A percentile compares a stretch with the other conserved stretches of the same genome.
phyloP scores from a whole-genome alignment of 1,140 invertebrate species.

The Oreohelix idahoensis region DNA sequence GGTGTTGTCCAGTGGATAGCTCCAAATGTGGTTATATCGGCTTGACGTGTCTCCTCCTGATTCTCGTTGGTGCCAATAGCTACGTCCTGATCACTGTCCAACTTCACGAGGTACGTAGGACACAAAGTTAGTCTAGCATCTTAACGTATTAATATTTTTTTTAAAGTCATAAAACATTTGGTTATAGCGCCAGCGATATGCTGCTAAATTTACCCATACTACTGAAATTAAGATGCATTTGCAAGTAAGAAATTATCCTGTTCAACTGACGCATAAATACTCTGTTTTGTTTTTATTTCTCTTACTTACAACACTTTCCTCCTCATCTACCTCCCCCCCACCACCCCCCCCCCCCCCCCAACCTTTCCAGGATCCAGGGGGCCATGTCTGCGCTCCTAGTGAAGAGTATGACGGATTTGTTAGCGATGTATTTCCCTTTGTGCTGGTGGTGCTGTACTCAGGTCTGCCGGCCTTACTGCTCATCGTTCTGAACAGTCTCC shows the following conservation, averaged over 20 bases:
- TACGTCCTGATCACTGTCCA: constrained; percentile 32
- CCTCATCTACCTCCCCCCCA: too few relatives aligned
- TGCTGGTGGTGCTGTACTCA: constrained; percentile 68
- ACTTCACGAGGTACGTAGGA: constrained; percentile 22
- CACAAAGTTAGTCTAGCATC: background rate
- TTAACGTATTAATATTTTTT: too few relatives aligned
- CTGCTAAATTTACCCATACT: too few relatives aligned
- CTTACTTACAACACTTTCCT: too few relatives aligned
- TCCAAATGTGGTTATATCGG: constrained; percentile 37
- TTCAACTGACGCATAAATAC: too few relatives aligned
- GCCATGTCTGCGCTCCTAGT: constrained; percentile 41
- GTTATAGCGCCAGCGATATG: too few relatives aligned
- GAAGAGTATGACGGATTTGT: constrained; percentile 45
- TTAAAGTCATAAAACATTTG: too few relatives aligned
- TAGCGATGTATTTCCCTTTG: constrained; percentile 62
- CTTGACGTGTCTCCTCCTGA: constrained; percentile 23
- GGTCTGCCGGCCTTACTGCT: constrained; percentile 65
- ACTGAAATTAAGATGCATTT: too few relatives aligned
- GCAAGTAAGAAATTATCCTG: too few relatives aligned
- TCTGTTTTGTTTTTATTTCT: too few relatives aligned
- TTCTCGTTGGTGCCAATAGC: constrained; percentile 27
- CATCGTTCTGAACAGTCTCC: constrained; percentile 66
- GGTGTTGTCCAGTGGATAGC: constrained; percentile 39
- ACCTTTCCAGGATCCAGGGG: background rate
- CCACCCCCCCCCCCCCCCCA: too few relatives aligned